Conservation (phyloP, 2,797 vertebrate species). For the Pygocentrus nattereri region DNA sequence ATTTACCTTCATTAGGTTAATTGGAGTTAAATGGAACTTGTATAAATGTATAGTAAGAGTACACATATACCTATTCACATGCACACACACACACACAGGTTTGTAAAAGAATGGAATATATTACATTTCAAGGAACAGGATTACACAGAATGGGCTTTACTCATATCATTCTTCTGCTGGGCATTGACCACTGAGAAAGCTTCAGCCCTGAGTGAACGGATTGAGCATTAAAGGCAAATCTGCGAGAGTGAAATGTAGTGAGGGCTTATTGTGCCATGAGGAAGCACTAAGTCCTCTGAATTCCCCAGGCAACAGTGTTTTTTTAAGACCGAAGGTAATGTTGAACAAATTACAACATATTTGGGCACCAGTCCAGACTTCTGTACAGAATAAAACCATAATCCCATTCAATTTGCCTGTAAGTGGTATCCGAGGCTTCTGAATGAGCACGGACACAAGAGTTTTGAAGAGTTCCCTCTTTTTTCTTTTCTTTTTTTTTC, state of each 20-base stretch:
- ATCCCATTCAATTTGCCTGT: constrained; percentile 58
- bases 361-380: constrained; percentile 49
- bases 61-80: background rate
- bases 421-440: constrained; percentile 56
- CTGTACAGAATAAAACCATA: constrained; percentile 58
- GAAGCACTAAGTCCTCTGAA: constrained; percentile 31
- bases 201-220: constrained; percentile 4
- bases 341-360: constrained; percentile 57
- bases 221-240: constrained; percentile 10
- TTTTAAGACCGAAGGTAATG: constrained; percentile 51
- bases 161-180: background rate
- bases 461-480: constrained; percentile 24
- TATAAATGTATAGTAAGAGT: too few relatives aligned
- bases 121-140: background rate
- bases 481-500: background rate
- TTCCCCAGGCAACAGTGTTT: constrained; percentile 40
- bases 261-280: constrained; percentile 18
- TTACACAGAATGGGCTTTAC: background rate
- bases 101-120: background rate
- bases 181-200: background rate
- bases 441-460: constrained; percentile 45
- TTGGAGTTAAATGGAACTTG: too few relatives aligned
- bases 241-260: constrained; percentile 14
- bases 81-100: background rate
- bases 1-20: background rate